These are phyloP conservation scores for Entomobrya multifasciata DNA, from an alignment of 2,888 invertebrate species.

Conservation along the genomic window DNA sequence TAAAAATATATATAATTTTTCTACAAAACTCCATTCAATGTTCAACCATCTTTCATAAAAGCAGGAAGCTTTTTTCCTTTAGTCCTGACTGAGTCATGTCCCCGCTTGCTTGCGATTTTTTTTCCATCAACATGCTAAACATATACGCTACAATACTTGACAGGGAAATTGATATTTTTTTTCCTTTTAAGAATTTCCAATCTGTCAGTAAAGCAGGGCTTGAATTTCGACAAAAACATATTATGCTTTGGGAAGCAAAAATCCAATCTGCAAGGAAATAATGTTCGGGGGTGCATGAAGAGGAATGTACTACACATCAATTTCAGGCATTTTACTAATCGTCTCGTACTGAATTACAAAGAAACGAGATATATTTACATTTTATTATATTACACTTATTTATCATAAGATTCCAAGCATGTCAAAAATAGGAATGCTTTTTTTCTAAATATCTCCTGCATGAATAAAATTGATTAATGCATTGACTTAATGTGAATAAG, in stretches of 20 bases:
- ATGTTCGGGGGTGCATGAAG: not conserved
- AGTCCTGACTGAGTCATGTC: too few species aligned
- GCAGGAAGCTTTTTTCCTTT: too few species aligned
- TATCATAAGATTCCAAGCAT: not conserved
- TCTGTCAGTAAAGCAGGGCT: not conserved
- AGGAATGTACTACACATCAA: not conserved
- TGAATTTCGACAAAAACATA: not conserved
- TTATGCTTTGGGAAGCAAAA: not conserved
- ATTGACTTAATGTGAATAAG: too few species aligned
- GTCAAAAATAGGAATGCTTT: too few species aligned
- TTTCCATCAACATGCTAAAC: too few species aligned
- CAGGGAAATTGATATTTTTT: conserved; percentile 14
- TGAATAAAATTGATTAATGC: too few species aligned
- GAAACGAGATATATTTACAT: not conserved
- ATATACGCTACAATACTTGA: not conserved
- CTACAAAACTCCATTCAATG: too few species aligned
- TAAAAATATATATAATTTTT: too few species aligned
- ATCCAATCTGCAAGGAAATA: not conserved
- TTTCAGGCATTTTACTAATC: conserved; percentile 13
- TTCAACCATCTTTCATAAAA: too few species aligned
- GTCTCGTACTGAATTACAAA: not conserved
- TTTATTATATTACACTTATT: not conserved
- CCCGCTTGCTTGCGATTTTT: not conserved
- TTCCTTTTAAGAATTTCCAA: not conserved
- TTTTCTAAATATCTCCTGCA: too few species aligned